These are phyloP conservation scores for Trissoscelio sp. DNA, from an alignment of 2,888 invertebrate genomes.

Conservation along the genomic window DNA sequence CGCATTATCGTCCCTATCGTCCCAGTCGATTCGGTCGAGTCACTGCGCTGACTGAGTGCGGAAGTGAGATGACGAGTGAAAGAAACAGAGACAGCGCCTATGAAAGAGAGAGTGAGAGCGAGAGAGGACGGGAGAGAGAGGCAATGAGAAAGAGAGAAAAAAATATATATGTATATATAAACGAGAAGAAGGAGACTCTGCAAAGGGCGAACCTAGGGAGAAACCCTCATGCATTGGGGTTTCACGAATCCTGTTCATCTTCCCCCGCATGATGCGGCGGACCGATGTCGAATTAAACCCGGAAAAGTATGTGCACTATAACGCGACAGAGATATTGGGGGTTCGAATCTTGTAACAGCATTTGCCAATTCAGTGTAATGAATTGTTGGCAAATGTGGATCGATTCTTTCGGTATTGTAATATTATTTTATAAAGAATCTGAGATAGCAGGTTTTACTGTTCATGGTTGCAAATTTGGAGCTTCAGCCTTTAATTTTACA, in stretches of 20 bases:
- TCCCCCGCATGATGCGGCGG: slow-evolving; percentile 74
- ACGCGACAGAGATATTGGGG: slow-evolving; percentile 56
- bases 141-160: slow-evolving; percentile 1
- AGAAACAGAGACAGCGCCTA: background rate
- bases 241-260: slow-evolving; percentile 75
- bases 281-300: slow-evolving; percentile 80
- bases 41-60: slow-evolving; percentile 61
- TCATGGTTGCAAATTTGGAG: too few species aligned
- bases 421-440: too few species aligned
- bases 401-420: too few species aligned
- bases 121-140: too few species aligned
- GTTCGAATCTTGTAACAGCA: slow-evolving; percentile 59
- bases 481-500: too few species aligned
- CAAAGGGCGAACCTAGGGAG: slow-evolving; percentile 50
- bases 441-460: too few species aligned
- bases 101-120: slow-evolving; percentile 11
- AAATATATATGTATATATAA: slow-evolving; percentile 49
- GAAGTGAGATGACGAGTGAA: slow-evolving; percentile 47
- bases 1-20: slow-evolving; percentile 70
- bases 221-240: slow-evolving; percentile 78
- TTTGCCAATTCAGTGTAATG: slow-evolving; percentile 54
- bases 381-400: slow-evolving; percentile 60
- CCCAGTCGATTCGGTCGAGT: slow-evolving; percentile 69
- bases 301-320: slow-evolving; percentile 71
- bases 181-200: slow-evolving; percentile 63